Percentiles rank a stretch among this genome's conserved stretches.
phyloP scores from a whole-genome alignment of 1,140 invertebrate species.

The Rhizoglyphus robini region DNA sequence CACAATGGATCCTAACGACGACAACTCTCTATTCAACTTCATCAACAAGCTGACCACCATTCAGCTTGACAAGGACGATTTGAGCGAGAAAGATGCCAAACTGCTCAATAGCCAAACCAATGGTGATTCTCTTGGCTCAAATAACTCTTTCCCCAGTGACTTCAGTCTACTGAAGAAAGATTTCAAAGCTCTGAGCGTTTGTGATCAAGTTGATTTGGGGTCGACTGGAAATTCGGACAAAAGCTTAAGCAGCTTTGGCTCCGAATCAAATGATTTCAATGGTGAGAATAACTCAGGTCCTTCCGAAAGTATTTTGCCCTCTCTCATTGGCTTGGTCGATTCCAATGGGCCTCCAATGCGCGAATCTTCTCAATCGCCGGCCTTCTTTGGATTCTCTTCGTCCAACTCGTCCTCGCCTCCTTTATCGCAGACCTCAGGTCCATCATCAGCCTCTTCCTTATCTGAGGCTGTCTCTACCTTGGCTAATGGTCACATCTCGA shows the following conservation, averaged over 20 bases:
- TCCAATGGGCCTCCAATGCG: background rate
- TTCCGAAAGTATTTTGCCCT: background rate
- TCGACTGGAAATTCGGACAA: background rate
- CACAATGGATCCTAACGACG: slow-evolving; percentile 10
- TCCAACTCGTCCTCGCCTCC: slow-evolving; percentile 14
- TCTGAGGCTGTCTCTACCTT: background rate
- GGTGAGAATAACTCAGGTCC: background rate
- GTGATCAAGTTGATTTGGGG: background rate
- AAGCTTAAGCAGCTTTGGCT: background rate
- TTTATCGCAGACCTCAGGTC: slow-evolving; percentile 7
- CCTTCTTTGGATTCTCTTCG: background rate
- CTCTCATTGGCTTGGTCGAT: background rate
- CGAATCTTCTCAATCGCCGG: background rate
- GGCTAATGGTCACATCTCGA: background rate
- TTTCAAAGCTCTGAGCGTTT: background rate
- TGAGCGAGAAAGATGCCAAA: background rate
- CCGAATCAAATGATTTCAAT: background rate
- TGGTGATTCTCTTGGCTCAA: background rate
- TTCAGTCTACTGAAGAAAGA: background rate
- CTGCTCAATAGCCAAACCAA: background rate
- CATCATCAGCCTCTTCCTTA: slow-evolving; percentile 2
- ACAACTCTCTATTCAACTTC: background rate
- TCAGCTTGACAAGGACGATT: background rate
- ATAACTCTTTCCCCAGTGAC: background rate
- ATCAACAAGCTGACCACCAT: background rate